These are phyloP conservation scores for Mastacembelus armatus DNA, from an alignment of 2,797 vertebrate genomes.

Conservation along the genomic window DNA sequence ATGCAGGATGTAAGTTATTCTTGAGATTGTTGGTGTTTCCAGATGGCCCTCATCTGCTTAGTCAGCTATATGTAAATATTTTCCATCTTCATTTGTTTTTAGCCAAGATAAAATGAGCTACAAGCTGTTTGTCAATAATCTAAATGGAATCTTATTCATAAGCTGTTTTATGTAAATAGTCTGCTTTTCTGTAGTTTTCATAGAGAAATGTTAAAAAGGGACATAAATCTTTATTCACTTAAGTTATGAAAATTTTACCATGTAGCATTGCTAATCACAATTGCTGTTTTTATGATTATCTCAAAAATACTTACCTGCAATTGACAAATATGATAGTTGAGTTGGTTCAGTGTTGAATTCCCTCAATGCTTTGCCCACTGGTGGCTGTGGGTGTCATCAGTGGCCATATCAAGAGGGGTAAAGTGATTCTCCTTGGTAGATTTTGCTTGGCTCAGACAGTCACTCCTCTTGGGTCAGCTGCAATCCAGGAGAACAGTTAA, in stretches of 20 bases:
- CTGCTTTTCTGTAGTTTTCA: too few relatives aligned
- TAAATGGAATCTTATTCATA: not conserved
- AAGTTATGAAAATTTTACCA: too few relatives aligned
- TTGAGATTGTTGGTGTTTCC: not conserved
- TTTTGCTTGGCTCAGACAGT: constrained; percentile 33
- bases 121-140: not conserved
- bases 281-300: too few relatives aligned
- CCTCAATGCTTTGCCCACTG: constrained; percentile 71
- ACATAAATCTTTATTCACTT: too few relatives aligned
- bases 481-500: constrained; percentile 50
- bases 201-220: too few relatives aligned
- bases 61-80: not conserved
- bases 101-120: not conserved
- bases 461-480: constrained; percentile 27
- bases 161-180: too few relatives aligned
- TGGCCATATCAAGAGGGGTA: constrained; percentile 71
- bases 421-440: constrained; percentile 45
- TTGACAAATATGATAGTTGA: not conserved
- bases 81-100: not conserved
- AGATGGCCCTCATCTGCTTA: not conserved
- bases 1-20: constrained; percentile 91
- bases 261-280: too few relatives aligned
- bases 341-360: not conserved
- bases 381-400: constrained; percentile 65
- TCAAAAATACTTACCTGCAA: too few relatives aligned